A percentile compares a stretch with the other conserved stretches of the same genome.
Conservation (phyloP, 2,797 vertebrate species). For the Rhinoraja longicauda region DNA sequence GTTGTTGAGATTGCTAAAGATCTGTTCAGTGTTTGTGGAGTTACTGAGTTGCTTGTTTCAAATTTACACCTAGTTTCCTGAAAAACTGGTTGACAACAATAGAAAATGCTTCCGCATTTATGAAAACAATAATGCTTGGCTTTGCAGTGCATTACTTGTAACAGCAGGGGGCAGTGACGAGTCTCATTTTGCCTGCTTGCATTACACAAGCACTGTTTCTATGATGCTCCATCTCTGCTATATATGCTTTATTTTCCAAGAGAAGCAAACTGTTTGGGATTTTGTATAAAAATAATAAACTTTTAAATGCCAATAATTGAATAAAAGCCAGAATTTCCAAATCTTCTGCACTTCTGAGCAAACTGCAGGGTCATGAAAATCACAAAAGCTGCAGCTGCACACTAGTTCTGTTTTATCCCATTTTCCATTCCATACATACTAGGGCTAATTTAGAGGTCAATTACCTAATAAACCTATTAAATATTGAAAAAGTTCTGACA, state of each 20-base stretch:
- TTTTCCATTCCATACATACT: too few species aligned
- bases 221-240: too few species aligned
- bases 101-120: background rate
- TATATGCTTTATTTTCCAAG: background rate
- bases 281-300: background rate
- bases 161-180: background rate
- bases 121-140: background rate
- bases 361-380: too few species aligned
- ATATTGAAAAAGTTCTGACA: too few species aligned
- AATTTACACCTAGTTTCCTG: background rate
- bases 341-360: too few species aligned
- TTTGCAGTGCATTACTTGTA: background rate
- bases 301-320: background rate
- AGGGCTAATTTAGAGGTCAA: too few species aligned
- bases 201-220: background rate
- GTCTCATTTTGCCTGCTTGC: background rate
- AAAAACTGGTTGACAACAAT: background rate
- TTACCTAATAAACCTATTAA: too few species aligned
- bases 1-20: background rate
- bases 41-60: background rate
- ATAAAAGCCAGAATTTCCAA: background rate
- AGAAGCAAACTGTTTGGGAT: background rate
- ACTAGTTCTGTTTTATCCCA: too few species aligned
- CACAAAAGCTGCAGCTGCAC: too few species aligned
- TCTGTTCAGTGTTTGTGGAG: background rate